Conservation (phyloP, 2,113 vertebrate species). For the zebrafish (Danio rerio) region DNA sequence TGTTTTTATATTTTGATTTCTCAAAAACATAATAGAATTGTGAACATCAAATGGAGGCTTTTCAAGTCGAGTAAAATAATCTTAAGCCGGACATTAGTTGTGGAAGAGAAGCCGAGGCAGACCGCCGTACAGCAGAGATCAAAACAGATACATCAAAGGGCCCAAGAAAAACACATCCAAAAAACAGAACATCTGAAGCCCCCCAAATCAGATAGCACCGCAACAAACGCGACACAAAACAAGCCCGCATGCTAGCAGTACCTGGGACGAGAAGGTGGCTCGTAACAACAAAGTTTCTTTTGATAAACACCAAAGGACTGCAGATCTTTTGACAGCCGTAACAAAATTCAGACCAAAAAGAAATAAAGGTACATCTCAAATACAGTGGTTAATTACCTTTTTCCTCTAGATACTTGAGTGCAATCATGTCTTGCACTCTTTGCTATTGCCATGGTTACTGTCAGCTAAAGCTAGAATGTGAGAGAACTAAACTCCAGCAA, state of each 20-base stretch:
- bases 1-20: conserved; percentile 22
- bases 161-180: conserved; percentile 24
- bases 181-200: conserved; percentile 41
- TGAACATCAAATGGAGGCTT: conserved; percentile 33
- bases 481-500: conserved; percentile 18
- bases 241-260: background rate
- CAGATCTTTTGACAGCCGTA: conserved; percentile 5
- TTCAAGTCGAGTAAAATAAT: background rate
- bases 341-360: conserved; percentile 7
- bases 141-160: conserved; percentile 48
- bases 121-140: conserved; percentile 28
- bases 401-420: background rate
- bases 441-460: conserved; percentile 42
- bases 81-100: conserved; percentile 14
- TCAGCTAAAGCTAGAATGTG: conserved; percentile 11
- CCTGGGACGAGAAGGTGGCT: conserved; percentile 13
- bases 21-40: conserved; percentile 36
- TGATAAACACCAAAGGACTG: conserved; percentile 31
- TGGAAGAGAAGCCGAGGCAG: conserved; percentile 12
- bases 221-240: conserved; percentile 26
- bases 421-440: conserved; percentile 32
- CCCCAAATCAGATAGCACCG: conserved; percentile 21
- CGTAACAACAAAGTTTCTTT: conserved; percentile 21
- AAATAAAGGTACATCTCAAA: background rate
- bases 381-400: conserved; percentile 39